Percentiles rank a stretch among this genome's conserved stretches.
These are phyloP conservation scores for Hormaphis cornu DNA, from an alignment of 1,140 invertebrate genomes.

Conservation along the genomic window DNA sequence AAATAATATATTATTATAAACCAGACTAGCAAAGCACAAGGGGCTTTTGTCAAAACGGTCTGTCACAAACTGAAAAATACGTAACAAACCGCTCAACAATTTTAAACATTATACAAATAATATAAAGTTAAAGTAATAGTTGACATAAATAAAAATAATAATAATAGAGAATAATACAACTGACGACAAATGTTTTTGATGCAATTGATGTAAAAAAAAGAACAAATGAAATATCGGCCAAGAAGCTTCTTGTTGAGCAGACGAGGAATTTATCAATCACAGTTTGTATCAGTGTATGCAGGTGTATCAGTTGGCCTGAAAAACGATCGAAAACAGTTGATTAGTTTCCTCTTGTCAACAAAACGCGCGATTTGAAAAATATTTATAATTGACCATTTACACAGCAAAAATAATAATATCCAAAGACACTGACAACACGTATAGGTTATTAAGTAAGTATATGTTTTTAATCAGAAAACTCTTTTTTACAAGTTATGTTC, in stretches of 20 bases:
- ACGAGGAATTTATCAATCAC: conserved; percentile 2
- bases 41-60: background rate
- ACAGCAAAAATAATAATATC: background rate
- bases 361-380: background rate
- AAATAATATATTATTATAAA: background rate
- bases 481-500: no score
- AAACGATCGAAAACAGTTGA: background rate
- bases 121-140: conserved; percentile 20
- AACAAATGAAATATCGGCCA: conserved; percentile 6
- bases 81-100: background rate
- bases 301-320: conserved; percentile 12
- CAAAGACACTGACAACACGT: background rate
- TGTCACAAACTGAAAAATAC: background rate
- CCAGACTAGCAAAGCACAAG: conserved; percentile 14
- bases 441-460: no score
- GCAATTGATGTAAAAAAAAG: background rate
- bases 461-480: no score
- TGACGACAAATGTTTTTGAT: background rate
- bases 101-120: conserved; percentile 17
- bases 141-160: background rate
- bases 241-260: background rate
- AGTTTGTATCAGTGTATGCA: background rate
- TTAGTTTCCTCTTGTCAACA: background rate
- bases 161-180: background rate
- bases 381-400: background rate